A percentile compares a stretch with the other conserved stretches of the same genome.
Evolutionary conservation across 2,888 invertebrate species (phyloP).

Genomic region (Beris morrisii): DNA sequence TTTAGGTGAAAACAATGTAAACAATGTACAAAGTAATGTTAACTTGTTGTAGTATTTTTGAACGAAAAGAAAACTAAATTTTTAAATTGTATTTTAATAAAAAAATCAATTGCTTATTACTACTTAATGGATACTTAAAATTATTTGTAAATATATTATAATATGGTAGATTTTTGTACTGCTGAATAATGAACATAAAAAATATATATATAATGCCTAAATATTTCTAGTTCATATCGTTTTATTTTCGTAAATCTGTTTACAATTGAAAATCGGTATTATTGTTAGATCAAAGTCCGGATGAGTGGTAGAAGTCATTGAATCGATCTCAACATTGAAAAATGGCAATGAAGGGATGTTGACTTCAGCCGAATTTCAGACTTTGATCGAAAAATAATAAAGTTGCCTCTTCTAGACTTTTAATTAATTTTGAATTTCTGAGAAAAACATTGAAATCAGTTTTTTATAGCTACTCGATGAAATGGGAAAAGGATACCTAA

Average conservation of each 20-base stretch:
- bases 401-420: no score
- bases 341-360: no score
- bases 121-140: constrained; percentile 20
- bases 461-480: no score
- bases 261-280: no score
- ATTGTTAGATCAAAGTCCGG: no score
- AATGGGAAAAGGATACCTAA: no score
- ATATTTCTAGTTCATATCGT: background rate
- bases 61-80: background rate
- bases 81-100: background rate
- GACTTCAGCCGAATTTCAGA: no score
- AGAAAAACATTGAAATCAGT: no score
- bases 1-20: constrained; percentile 2
- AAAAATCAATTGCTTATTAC: background rate
- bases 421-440: no score
- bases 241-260: background rate
- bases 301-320: no score
- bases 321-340: no score
- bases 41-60: constrained; percentile 6
- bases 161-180: constrained; percentile 32
- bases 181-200: constrained; percentile 20
- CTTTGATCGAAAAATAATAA: no score
- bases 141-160: constrained; percentile 23
- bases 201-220: constrained; percentile 1
- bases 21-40: constrained; percentile 23